Base-by-base conservation (phyloP, 2,888 invertebrate species). In the Mechanitis messenoides region DNA sequence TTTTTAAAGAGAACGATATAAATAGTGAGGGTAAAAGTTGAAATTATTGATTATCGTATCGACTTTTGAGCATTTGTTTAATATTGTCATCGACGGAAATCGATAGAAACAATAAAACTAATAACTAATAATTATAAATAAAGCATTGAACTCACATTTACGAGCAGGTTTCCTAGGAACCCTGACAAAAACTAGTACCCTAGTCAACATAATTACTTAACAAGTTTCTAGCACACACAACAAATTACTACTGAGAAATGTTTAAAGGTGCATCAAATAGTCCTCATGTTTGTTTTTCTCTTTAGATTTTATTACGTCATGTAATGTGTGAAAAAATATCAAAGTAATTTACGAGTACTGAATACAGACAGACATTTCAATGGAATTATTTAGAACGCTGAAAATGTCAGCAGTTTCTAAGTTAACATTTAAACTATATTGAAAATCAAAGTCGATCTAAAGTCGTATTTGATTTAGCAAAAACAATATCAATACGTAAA, bases 221-320 rank as follows among this genome's bases (percentile, higher is more conserved):
- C 58, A 58, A 55, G 61, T 64, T 45, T 61, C 55, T 53, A 53
- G 59, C 35, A 46, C 58, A 59, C 45, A 42, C 42, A 58, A 55
- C 61, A 33, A 61, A 63, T 46, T 59, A 53, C 61, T 53, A 66
- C 66, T 66, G 63, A 58, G 59, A 53, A 58, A 47, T 28, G 33
- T 53, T 57, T 61, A 50, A 57, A 63, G 59, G 56, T 67, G 65
- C 66, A 67, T 59, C 58, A 58, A 60, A 59, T 31, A 62, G 28
- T 60, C 58, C 53, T 55, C 56, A 56, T 80, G 73, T 76, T 75
- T 75, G 71, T 69, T 63, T 72, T 71, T 63, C 66, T 67, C 69
- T 72, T 71, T 70, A 72, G 60, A 65, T 63, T 59, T 12, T 57
- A 69, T 83, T 84, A 84, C 77, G 80, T 84, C 82, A 84, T 74